Evolutionary conservation across 2,113 vertebrate genomes (phyloP), one percentile per base, ranked within the genome.

Genomic region (Austrofundulus limnaeus): DNA sequence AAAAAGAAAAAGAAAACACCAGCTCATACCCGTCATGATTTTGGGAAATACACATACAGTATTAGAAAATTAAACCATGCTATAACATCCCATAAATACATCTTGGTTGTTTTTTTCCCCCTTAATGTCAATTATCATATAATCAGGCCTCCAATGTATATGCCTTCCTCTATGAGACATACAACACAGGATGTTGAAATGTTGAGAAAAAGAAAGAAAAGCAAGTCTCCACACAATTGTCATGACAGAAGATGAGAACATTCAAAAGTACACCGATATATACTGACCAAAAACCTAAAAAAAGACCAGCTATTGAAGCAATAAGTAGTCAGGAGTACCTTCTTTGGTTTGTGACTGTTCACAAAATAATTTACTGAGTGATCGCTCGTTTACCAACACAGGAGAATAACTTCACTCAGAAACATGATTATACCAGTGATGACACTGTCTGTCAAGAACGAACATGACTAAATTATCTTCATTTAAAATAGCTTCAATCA

Each of bases 341-440:
- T 89, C 86, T 89, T 90, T 90, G 87, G 87, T 89, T 86, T 82
- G 82, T 70, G 82, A 78, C 24, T 66, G 61, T 83, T 48, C 52
- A 72, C 55, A 75, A 79, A 47, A 43, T 70, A 42, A 80, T 59
- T 41, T 69, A 66, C 45, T 61, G 25, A 72, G 21, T 41, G 28
- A 70, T 47, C 3, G 11, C 45, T 56, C 41, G 52, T 56, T 75
- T 61, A 61, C 56, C 61, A 66, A 66, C 66, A 80, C 61, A 41
- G 63, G 17, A 72, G 75, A 72, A 68, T 34, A 46, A 67, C 59
- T 63, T 28, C 23, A 55, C 47, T 42, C 25, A 38, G 39, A 78
- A 58, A 77, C 63, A 53, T 16, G n/a, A 78, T 66, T 34, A 64
- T 66, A 73, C 46, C 47, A 69, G 45, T 73, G 67, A 66, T 56